Percentiles rank a stretch among this genome's conserved stretches.
Evolutionary conservation across 2,113 vertebrate genomes (phyloP).

Genomic region (Otus sunia): DNA sequence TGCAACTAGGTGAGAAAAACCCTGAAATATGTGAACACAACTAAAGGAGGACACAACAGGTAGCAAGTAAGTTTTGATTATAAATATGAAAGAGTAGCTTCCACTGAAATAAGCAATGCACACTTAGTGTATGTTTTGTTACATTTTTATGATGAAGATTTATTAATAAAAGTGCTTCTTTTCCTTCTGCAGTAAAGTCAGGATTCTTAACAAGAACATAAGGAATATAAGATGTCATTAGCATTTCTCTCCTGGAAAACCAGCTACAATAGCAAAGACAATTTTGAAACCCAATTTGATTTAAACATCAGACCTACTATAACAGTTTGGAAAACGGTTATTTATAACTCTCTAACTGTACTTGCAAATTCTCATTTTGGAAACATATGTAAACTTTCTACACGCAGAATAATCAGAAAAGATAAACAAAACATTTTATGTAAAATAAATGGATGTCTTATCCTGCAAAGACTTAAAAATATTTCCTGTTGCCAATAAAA

Average conservation of each 20-base stretch:
- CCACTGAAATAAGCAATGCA: neutral
- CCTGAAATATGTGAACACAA: neutral
- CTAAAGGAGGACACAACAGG: neutral
- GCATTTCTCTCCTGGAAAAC: neutral
- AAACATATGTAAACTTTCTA: neutral
- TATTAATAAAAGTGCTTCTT: neutral
- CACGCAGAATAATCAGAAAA: neutral
- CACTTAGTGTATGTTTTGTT: neutral
- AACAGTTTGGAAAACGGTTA: neutral
- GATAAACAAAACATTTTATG: neutral
- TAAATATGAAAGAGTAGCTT: neutral
- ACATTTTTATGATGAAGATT: neutral
- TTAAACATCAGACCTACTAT: neutral
- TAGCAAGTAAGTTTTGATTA: neutral
- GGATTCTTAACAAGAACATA: neutral
- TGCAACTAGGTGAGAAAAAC: neutral
- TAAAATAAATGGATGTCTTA: neutral
- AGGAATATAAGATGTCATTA: neutral
- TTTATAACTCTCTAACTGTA: neutral
- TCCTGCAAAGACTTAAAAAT: constrained; percentile 1
- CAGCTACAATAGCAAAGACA: neutral
- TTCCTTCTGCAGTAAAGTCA: neutral
- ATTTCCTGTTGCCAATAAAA: constrained; percentile 21
- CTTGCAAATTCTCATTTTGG: neutral
- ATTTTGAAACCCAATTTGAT: neutral